These are phyloP conservation scores for Mesochorus sp. DNA, from an alignment of 2,888 invertebrate genomes.

Conservation along the genomic window DNA sequence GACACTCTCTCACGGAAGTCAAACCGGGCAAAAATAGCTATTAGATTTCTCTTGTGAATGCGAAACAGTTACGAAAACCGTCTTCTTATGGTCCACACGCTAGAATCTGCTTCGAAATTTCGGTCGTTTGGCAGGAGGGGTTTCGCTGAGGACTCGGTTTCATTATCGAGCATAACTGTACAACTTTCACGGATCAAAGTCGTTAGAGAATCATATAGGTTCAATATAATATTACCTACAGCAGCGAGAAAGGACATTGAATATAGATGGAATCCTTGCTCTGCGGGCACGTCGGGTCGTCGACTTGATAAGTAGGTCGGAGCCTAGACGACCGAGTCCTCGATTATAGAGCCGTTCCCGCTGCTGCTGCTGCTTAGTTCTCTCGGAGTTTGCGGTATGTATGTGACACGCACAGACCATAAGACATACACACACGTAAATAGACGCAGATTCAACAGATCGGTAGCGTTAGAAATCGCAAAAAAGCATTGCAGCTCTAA, in stretches of 20 bases:
- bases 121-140: neutral
- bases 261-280: slow-evolving; percentile 30
- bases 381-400: slow-evolving; percentile 16
- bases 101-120: slow-evolving; percentile 17
- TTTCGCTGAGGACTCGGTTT: neutral
- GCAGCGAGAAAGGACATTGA: slow-evolving; percentile 20
- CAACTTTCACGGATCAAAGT: slow-evolving; percentile 14
- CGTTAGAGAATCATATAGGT: slow-evolving; percentile 15
- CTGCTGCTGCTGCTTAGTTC: slow-evolving; percentile 37
- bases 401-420: slow-evolving; percentile 1
- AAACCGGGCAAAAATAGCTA: slow-evolving; percentile 42
- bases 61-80: slow-evolving; percentile 32
- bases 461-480: slow-evolving; percentile 46
- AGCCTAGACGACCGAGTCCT: slow-evolving; percentile 40
- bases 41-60: slow-evolving; percentile 37
- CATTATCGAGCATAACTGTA: slow-evolving; percentile 8
- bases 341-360: slow-evolving; percentile 38
- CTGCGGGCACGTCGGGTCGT: slow-evolving; percentile 27
- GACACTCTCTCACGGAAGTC: no score
- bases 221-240: slow-evolving; percentile 10
- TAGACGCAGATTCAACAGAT: neutral
- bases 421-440: neutral
- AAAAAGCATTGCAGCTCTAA: slow-evolving; percentile 43
- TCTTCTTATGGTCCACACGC: slow-evolving; percentile 19
- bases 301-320: slow-evolving; percentile 50